These are phyloP conservation scores for Oceanodroma leucorhoa DNA, from an alignment of 2,797 vertebrate species.

Conservation along the genomic window DNA sequence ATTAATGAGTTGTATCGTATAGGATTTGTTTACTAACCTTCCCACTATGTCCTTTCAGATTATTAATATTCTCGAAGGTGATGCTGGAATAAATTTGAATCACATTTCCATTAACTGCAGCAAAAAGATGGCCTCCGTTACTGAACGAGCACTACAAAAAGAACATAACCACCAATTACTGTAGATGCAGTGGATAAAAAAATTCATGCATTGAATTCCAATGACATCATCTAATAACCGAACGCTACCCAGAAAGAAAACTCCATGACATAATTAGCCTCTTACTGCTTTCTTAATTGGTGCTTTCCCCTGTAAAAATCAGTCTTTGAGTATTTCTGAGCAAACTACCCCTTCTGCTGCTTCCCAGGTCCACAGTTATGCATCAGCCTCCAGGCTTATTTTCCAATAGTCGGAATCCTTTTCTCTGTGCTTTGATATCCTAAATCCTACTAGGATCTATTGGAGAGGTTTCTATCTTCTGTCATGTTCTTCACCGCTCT, in stretches of 20 bases:
- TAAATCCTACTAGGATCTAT: neutral
- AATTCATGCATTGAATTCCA: neutral
- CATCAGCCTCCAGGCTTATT: neutral
- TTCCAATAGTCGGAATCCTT: neutral
- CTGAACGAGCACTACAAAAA: conserved; percentile 88
- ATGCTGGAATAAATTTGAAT: conserved; percentile 90
- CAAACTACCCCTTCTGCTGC: neutral
- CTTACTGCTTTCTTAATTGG: neutral
- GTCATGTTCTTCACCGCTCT: neutral
- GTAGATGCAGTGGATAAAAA: conserved; percentile 76
- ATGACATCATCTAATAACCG: neutral
- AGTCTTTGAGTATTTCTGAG: neutral
- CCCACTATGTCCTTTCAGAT: conserved; percentile 91
- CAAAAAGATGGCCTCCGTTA: conserved; percentile 92
- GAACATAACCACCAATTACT: conserved; percentile 74
- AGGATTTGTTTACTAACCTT: conserved; percentile 80
- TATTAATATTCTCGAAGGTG: conserved; percentile 86
- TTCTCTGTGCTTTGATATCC: neutral
- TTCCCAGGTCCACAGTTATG: neutral
- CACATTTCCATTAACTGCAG: conserved; percentile 89
- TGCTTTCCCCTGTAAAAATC: neutral
- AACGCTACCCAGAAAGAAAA: neutral
- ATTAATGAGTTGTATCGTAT: neutral
- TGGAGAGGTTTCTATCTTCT: neutral
- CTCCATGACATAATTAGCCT: neutral